Evolutionary conservation across 2,888 invertebrate species (phyloP), one percentile per base, ranked within the genome.

Genomic region (Macropis europaea): DNA sequence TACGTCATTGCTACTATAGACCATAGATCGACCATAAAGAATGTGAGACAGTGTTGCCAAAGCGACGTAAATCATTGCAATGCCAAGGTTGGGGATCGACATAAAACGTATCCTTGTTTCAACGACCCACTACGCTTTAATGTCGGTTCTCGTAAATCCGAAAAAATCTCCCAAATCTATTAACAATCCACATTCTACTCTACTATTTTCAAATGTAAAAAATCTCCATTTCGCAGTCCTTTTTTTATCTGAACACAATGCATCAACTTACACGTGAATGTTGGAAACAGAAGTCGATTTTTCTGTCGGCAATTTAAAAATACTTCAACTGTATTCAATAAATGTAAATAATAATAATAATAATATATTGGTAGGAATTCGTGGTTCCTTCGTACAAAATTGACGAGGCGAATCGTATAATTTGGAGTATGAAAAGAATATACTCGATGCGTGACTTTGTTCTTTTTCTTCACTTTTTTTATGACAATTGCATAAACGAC

Each of bases 1-100:
- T 88, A 88, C 87, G 86, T 88, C 88, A 88, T 85, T 86, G 83
- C 83, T 81, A 83, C 84, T 82, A 84, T 80, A 81, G 67, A 64
- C 76, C 66, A 64, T 61, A 62, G 47, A 77, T 64, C 77, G 82
- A 86, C 82, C 84, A 81, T 86, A 84, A 87, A 86, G 88, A 88
- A 89, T 88, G 86, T 78, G 77, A 80, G 82, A 82, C 85, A 83
- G 82, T 82, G 86, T 84, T 84, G 85, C 82, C 83, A 82, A 73
- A 76, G 73, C 79, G 62, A 26, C 57, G 72, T 79, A 78, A 81
- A 79, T 82, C 76, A 79, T 77, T 64, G 59, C 62, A 62, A 47
- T 66, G 61, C 62, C 73, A 76, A 75, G 75, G 72, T 68, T 60
- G 34, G 64, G 57, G 22, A 47, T 56, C 30, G 19, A 50, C 36